phyloP scores from a whole-genome alignment of 2,797 vertebrate genomes.

The Cryptoblepharus egeriae region DNA sequence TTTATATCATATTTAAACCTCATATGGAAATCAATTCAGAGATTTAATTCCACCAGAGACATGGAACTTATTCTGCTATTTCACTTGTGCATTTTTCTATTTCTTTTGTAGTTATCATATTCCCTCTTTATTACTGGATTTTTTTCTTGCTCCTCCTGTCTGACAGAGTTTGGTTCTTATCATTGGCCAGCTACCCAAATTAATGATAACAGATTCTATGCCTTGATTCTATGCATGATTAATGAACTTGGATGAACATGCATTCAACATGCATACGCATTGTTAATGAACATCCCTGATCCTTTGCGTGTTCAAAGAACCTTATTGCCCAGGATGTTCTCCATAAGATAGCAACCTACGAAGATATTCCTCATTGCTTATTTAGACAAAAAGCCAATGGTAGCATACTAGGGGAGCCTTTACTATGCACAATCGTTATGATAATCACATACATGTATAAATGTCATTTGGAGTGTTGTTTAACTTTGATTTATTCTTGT shows the following conservation, averaged over 20 bases:
- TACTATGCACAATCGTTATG: background rate
- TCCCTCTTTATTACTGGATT: background rate
- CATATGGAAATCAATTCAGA: conserved; percentile 18
- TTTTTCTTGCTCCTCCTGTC: background rate
- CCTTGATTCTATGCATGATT: background rate
- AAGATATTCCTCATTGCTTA: background rate
- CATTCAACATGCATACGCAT: no score
- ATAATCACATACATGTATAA: background rate
- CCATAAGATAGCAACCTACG: background rate
- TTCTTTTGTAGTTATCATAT: background rate
- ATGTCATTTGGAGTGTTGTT: background rate
- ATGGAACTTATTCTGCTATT: conserved; percentile 21
- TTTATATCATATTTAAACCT: conserved; percentile 27
- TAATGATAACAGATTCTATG: background rate
- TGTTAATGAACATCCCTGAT: no score
- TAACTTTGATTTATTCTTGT: background rate
- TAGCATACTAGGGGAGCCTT: background rate
- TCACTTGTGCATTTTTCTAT: conserved; percentile 21
- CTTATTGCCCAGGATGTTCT: background rate
- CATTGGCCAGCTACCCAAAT: background rate
- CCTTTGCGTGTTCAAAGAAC: background rate
- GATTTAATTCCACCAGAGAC: conserved; percentile 22
- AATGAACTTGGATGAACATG: no score
- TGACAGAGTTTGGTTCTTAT: background rate
- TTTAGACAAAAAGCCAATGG: background rate